Conservation (phyloP, 2,888 invertebrate species). For the Eledone cirrhosa region DNA sequence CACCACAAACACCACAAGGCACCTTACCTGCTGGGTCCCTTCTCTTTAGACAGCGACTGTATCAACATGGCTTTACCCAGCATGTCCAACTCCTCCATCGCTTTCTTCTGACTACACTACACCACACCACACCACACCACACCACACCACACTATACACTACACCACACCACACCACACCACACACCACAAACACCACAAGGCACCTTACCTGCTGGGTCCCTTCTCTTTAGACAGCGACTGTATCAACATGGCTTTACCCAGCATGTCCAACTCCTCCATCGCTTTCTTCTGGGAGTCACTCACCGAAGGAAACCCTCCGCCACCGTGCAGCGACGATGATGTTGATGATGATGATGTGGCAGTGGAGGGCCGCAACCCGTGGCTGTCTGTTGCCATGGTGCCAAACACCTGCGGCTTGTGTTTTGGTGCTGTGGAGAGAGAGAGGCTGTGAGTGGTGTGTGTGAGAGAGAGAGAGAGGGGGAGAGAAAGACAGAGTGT, state of each 20-base stretch:
- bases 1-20: no score
- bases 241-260: conserved; percentile 77
- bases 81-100: conserved; percentile 80
- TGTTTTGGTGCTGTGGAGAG: background rate
- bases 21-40: background rate
- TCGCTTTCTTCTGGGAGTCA: conserved; percentile 67
- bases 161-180: no score
- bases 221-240: conserved; percentile 44
- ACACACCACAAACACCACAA: background rate
- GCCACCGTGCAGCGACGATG: background rate
- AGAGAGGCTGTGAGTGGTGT: no score
- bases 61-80: conserved; percentile 80
- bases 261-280: conserved; percentile 82
- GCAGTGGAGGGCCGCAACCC: no score
- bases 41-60: conserved; percentile 49
- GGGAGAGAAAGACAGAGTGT: no score
- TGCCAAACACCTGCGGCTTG: conserved; percentile 5
- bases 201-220: background rate
- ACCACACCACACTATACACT: no score
- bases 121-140: no score
- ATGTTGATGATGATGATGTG: background rate
- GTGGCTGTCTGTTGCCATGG: background rate
- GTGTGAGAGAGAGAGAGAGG: no score
- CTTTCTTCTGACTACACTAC: no score
- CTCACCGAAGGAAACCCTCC: background rate